Percentiles rank a stretch among this genome's conserved stretches.
phyloP scores from a whole-genome alignment of 2,888 invertebrate genomes.

The Eristalinus aeneus region DNA sequence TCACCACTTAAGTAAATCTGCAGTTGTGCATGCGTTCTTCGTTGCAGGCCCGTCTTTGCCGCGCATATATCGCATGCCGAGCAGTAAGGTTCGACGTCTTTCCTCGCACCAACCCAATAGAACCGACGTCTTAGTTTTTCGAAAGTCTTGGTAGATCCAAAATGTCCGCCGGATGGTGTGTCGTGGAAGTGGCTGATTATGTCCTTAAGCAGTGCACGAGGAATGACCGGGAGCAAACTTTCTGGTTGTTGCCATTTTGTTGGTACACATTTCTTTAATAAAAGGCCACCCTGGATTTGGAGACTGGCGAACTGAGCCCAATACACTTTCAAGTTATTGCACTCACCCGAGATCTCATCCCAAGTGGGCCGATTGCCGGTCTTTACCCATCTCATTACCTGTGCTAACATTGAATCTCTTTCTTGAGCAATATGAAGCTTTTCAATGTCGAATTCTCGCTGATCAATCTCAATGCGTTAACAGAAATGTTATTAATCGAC shows the following conservation, averaged over 20 bases:
- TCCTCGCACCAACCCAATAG: conserved; percentile 3
- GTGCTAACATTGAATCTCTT: not conserved
- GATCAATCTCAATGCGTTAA: not conserved
- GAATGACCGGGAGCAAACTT: not conserved
- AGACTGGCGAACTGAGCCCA: conserved; percentile 6
- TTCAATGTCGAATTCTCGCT: not conserved
- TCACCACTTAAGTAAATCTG: conserved; percentile 14
- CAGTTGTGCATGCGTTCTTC: not conserved
- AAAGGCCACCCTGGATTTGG: not conserved
- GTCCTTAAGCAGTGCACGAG: not conserved
- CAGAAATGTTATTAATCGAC: not conserved
- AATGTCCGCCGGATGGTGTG: not conserved
- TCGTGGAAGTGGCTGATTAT: not conserved
- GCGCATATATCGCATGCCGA: too few relatives aligned
- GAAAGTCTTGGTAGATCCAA: not conserved
- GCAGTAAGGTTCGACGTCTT: not conserved
- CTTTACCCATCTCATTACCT: not conserved
- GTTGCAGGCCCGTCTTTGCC: not conserved
- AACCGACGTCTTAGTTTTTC: not conserved
- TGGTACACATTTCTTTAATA: conserved; percentile 7
- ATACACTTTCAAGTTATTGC: not conserved
- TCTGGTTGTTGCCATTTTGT: not conserved
- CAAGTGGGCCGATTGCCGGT: not conserved
- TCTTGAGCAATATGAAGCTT: not conserved
- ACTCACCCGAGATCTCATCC: conserved; percentile 8